Conservation (phyloP, 2,888 invertebrate genomes). For the Cancer borealis region DNA sequence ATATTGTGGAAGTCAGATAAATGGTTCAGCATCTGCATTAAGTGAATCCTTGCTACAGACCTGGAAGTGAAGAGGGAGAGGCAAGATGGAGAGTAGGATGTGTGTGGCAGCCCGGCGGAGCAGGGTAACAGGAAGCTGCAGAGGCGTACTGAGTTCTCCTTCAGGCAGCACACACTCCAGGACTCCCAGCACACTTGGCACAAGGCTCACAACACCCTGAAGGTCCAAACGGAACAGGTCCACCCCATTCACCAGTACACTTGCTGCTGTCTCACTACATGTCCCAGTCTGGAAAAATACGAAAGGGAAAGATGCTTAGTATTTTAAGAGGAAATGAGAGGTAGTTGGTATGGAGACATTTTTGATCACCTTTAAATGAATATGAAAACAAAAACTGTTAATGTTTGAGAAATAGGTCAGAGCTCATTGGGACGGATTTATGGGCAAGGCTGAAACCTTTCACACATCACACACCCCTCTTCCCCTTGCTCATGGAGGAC, state of each 20-base stretch:
- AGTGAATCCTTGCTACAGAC: conserved; percentile 78
- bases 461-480: no score
- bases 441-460: no score
- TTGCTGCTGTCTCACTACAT: conserved; percentile 87
- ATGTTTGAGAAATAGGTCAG: no score
- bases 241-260: conserved; percentile 91
- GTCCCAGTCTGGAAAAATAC: conserved; percentile 60
- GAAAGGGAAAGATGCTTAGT: not conserved
- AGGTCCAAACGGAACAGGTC: conserved; percentile 95
- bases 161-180: conserved; percentile 91
- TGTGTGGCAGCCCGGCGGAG: conserved; percentile 95
- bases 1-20: not conserved
- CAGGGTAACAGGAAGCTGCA: conserved; percentile 82
- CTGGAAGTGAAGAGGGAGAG: conserved; percentile 95
- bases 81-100: conserved; percentile 92
- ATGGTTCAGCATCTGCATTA: not conserved
- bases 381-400: no score
- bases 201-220: conserved; percentile 93
- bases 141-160: conserved; percentile 81
- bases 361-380: no score
- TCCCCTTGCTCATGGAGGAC: no score
- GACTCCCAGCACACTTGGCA: conserved; percentile 93
- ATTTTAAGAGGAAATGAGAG: not conserved
- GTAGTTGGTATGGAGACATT: not conserved
- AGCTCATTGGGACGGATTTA: no score